Evolutionary conservation across 2,113 vertebrate genomes (phyloP).

Genomic region (Dunckerocampus dactyliophorus): DNA sequence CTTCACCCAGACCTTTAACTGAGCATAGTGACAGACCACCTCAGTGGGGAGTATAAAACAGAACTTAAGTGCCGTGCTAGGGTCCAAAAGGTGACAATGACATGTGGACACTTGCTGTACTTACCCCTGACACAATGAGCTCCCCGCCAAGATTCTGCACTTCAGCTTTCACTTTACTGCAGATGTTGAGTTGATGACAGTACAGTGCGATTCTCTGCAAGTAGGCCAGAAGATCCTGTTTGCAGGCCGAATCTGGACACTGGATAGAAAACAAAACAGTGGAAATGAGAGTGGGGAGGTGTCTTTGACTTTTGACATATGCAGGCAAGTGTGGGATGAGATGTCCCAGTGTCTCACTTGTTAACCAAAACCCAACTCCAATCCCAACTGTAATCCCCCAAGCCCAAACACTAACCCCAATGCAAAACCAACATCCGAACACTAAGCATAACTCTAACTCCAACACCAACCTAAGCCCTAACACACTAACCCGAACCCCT

Average conservation of each 20-base stretch:
- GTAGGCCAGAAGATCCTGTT: constrained; percentile 96
- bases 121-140: constrained; percentile 95
- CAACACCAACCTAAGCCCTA: too few relatives aligned
- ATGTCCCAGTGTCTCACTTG: neutral
- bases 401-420: too few relatives aligned
- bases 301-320: neutral
- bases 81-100: neutral
- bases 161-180: constrained; percentile 98
- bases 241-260: constrained; percentile 96
- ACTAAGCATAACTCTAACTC: too few relatives aligned
- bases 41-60: constrained; percentile 18
- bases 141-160: constrained; percentile 98
- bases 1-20: constrained; percentile 29
- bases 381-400: too few relatives aligned
- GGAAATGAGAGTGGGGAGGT: neutral
- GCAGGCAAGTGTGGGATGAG: neutral
- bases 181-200: constrained; percentile 98
- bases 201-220: constrained; percentile 96
- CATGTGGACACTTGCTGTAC: constrained; percentile 41
- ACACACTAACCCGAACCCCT: too few relatives aligned
- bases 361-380: neutral
- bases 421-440: too few relatives aligned
- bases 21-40: constrained; percentile 18
- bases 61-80: constrained; percentile 9
- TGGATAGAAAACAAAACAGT: constrained; percentile 45